phyloP scores from a whole-genome alignment of 2,113 vertebrate genomes.

The Mesembrinibis cayennensis region DNA sequence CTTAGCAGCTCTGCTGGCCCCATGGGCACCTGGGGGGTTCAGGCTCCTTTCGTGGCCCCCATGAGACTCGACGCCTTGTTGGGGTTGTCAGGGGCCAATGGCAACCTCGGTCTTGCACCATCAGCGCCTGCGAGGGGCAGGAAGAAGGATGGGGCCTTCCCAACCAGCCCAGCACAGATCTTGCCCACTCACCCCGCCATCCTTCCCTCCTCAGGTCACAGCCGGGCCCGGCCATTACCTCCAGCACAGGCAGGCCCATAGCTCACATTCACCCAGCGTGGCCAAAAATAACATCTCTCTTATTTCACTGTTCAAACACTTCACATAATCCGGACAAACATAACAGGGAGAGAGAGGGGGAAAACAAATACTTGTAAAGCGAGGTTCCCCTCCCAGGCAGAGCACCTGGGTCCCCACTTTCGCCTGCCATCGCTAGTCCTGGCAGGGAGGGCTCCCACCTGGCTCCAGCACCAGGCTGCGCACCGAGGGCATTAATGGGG shows the following conservation, averaged over 20 bases:
- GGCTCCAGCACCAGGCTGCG: background rate
- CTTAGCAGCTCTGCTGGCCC: background rate
- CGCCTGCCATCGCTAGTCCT: fast-evolving
- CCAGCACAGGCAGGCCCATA: background rate
- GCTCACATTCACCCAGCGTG: background rate
- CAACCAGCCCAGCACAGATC: background rate
- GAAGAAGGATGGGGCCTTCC: background rate
- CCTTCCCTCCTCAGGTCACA: background rate
- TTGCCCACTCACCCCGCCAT: fast-evolving
- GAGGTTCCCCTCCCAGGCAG: background rate
- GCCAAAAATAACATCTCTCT: background rate
- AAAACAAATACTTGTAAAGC: background rate
- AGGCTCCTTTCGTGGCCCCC: background rate
- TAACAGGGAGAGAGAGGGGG: fast-evolving
- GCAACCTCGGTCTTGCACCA: background rate
- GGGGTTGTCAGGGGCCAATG: background rate
- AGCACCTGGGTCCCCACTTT: background rate
- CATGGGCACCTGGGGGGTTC: fast-evolving
- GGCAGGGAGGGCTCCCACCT: background rate
- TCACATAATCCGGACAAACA: background rate
- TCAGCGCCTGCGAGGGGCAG: background rate
- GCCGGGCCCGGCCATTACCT: background rate
- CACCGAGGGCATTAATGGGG: background rate
- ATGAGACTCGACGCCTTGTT: background rate
- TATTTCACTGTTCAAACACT: background rate